Percentiles rank a stretch among this genome's conserved stretches.
Conservation (phyloP, 2,888 invertebrate genomes). For the Nomada hirtipes region DNA sequence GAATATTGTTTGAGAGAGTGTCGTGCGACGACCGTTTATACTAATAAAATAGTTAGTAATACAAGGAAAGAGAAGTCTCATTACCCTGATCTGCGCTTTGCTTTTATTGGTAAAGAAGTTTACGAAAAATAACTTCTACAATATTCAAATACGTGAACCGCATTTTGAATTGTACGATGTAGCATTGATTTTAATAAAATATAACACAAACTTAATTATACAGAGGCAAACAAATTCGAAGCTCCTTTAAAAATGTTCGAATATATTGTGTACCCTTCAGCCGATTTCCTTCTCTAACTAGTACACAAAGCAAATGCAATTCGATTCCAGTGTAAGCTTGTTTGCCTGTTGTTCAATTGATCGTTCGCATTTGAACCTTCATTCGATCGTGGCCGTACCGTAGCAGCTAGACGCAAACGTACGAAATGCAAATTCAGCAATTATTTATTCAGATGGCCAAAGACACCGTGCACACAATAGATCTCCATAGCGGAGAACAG, state of each 20-base stretch:
- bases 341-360: conserved; percentile 11
- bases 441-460: conserved; percentile 46
- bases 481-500: conserved; percentile 5
- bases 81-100: too few species aligned
- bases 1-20: too few species aligned
- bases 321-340: not conserved
- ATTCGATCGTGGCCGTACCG: not conserved
- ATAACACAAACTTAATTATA: too few species aligned
- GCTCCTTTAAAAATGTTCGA: too few species aligned
- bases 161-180: too few species aligned
- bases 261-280: not conserved
- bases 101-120: too few species aligned
- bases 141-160: too few species aligned
- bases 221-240: not conserved
- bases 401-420: not conserved
- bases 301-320: not conserved
- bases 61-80: too few species aligned
- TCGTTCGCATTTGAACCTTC: conserved; percentile 5
- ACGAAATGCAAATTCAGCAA: conserved; percentile 21
- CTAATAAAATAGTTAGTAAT: too few species aligned
- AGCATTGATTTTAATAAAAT: too few species aligned
- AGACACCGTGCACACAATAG: conserved; percentile 21
- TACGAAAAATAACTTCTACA: too few species aligned
- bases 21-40: too few species aligned
- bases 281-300: not conserved